Evolutionary conservation across 2,113 vertebrate species (phyloP), one percentile per base, ranked within the genome.

Genomic region (Lutjanus erythropterus): DNA sequence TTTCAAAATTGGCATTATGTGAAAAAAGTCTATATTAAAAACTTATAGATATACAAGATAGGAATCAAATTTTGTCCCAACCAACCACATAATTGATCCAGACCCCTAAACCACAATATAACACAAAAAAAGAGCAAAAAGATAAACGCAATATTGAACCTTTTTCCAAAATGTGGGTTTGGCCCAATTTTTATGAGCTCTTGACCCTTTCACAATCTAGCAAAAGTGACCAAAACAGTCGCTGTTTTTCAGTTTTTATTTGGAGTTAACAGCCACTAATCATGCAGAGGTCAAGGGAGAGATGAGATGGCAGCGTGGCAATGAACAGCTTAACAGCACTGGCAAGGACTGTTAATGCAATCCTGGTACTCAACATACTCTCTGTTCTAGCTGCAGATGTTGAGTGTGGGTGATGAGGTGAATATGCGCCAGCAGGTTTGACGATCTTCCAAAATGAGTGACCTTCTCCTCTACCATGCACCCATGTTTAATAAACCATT

Each of bases 1-100:
- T 37, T 68, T 52, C 4, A 42, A 58, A 33, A 82, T 76, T 16
- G 53, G 29, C 66, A 53, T 41, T 55, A 75, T 41, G 23, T 49
- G 9, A 61, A 71, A 59, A n/a, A 44, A 12, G 11, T 56, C 14
- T 49, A 46, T 7, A 69, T 59, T 31, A 64, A 64, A 47, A 68
- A n/a, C 29, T 18, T 23, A 15, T 10, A 14, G 18, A 2, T 27
- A 55, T 16, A 23, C 18, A 25, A 12, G 7, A 27, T 6, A 19
- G 1, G 25, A 49, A 42, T 47, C 18, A 15, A 1, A 62, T 69
- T 74, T 39, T 33, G 5, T 11, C 42, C 19, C 41, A 33, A n/a
- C n/a, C 33, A 35, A 35, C 55, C 5, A 12, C 9, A 56, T 5
- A 11, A 19, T 55, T 31, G 25, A n/a, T n/a, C n/a, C n/a, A n/a